Evolutionary conservation across 2,888 invertebrate species (phyloP), one percentile per base, ranked within the genome.

Genomic region (Xylota segnis): DNA sequence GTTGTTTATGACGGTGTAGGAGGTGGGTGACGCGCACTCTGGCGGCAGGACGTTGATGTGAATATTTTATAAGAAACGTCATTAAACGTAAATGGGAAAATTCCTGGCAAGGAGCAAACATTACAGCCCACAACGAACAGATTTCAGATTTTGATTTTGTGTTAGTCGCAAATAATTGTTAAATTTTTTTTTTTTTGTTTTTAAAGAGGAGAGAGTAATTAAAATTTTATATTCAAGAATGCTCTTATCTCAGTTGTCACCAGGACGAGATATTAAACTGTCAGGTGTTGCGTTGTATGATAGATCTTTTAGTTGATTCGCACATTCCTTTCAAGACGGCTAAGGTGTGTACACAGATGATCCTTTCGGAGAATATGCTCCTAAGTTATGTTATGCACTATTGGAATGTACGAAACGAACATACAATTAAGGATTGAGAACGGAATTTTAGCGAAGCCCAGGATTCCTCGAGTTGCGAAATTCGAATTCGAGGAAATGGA

Each of bases 71-170:
- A 58, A 50, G 47, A 23, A 65, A 78, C 40, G 47, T 50, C 65
- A 79, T 79, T 79, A 71, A 79, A 47, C 27, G 52, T 78, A 70
- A n/a, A 71, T 78, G 78, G 63, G 77, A 63, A 70, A 71, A 52
- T 71, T 70, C 54, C 63, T 58, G 32, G 16, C 5, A 18, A 47
- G 34, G 16, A 68, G 1, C 29, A 18, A 32, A 45, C 29, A 61
- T 43, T 27, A 27, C 54, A 52, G n/a, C 34, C 63, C 6, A 40
- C n/a, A 18, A 65, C n/a, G 32, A 65, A 23, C 52, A 43, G 70
- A 43, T 27, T 74, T 74, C 18, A 50, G 74, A 68, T 52, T 71
- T 70, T 78, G 70, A 78, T 54, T 43, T 71, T 56, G 54, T 56
- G 43, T 63, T 56, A 63, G 63, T 50, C 50, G 12, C 23, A 3